Evolutionary conservation across 2,888 invertebrate genomes (phyloP), one percentile per base, ranked within the genome.

Genomic region (Beris chalybata): DNA sequence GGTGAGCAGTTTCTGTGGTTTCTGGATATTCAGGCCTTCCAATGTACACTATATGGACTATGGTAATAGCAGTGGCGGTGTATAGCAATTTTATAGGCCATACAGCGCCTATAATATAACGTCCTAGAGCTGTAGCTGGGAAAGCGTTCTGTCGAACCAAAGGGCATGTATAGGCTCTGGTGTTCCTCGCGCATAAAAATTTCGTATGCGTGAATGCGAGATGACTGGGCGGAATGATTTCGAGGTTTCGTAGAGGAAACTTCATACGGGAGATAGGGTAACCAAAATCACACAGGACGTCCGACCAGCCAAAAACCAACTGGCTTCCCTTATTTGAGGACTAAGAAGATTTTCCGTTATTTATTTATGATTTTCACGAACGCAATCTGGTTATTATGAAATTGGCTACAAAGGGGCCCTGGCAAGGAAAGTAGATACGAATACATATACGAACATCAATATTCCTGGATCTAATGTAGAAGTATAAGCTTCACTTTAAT

Each of bases 281-380:
- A 7, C 32, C 12, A 12, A 53, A 22, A 9, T 15, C 22, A 2
- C 2, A 30, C 22, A 22, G 53, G 53, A 30, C n/a, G 6, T 31
- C 32, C 32, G 12, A 13, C 48, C 13, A 48, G n/a, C 48, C 4
- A 15, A 15, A 48, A 15, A 13, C 44, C 11, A 44, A 12, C n/a
- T 44, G 11, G 9, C 11, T 29, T 29, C 4, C 29, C 22, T 11
- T 31, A 31, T 32, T 32, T 30, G 12, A 12, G 48, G 48, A 29
- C 44, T 52, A 63, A 63, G 53, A 53, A 44, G 63, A 52, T 53
- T 63, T 63, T 63, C 53, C 29, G 63, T 63, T 63, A 63, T 68
- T 64, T 65, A 66, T 66, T 68, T 68, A 68, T 66, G 68, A 68
- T 32, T 68, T 63, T 53, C 65, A 61, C 44, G 61, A 68, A 68